Evolutionary conservation across 2,888 invertebrate genomes (phyloP).

Genomic region (Ligdia adustata): DNA sequence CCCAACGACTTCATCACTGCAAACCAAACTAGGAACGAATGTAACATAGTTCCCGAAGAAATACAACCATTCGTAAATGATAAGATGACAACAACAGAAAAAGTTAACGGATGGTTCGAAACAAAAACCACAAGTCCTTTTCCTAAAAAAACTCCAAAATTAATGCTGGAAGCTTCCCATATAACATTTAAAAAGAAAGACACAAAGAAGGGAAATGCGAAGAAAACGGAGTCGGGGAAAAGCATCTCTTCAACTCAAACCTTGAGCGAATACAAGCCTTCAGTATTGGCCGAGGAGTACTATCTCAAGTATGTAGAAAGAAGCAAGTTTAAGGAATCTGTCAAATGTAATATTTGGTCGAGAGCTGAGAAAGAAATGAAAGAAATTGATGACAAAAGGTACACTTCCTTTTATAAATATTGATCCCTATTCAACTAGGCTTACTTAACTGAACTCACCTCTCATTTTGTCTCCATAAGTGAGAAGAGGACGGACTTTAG

Average conservation of each 20-base stretch:
- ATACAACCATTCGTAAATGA: background rate
- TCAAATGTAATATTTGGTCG: slow-evolving; percentile 54
- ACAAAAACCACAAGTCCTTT: slow-evolving; percentile 9
- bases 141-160: slow-evolving; percentile 26
- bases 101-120: slow-evolving; percentile 24
- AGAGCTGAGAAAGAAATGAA: slow-evolving; percentile 51
- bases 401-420: slow-evolving; percentile 13
- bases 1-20: too few relatives aligned
- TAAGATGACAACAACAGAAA: background rate
- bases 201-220: slow-evolving; percentile 1
- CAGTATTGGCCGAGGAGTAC: slow-evolving; percentile 48
- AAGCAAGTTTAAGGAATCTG: slow-evolving; percentile 37
- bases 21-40: too few relatives aligned
- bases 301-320: slow-evolving; percentile 51
- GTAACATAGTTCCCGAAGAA: slow-evolving; percentile 28
- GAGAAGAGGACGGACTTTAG: too few relatives aligned
- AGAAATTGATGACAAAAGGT: slow-evolving; percentile 52
- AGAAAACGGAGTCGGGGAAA: too few relatives aligned
- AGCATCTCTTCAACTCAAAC: background rate
- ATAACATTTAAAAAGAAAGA: slow-evolving; percentile 38
- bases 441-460: too few relatives aligned
- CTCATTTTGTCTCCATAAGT: too few relatives aligned
- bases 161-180: slow-evolving; percentile 28
- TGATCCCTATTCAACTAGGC: too few relatives aligned
- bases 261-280: slow-evolving; percentile 40